Base-by-base conservation (phyloP, 2,888 invertebrate species). In the Melieria picta region DNA sequence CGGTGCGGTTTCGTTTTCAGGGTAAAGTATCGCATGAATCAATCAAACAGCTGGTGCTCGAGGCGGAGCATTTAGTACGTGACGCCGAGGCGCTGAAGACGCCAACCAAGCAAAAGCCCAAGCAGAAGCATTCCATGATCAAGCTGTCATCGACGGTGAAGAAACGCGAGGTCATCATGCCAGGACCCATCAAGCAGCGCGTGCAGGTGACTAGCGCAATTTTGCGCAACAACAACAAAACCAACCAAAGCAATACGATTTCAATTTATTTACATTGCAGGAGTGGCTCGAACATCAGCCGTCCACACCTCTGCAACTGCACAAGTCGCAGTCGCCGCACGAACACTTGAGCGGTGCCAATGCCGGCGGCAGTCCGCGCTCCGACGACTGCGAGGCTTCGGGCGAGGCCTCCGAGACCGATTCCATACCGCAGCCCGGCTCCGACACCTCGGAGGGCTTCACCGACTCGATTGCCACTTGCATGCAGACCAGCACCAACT, bases 11-110 rank as follows among this genome's bases (percentile, higher is more conserved):
- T 50, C 52, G 48, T 42, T 72, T 73, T 43, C 74, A 85, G 85
- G 82, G 80, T 77, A 83, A 83, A 84, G 82, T 85, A 80, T 85
- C 85, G 80, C 91, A 91, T 81, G 89, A 89, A 80, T 91, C 91
- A 82, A 92, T 94, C 78, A 91, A 92, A 81, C 90, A 92, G 85
- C 88, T 95, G 73, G 94, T 95, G 73, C 91, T 92, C 79, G 91
- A 93, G 81, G 95, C 94, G 13, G 95, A 95, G 83, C 92, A 93
- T 85, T 88, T 95, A 84, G 94, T 95, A 65, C 91, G 89, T 86
- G 89, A 87, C 80, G 89, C 86, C 80, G 81, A 80, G 65, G 78
- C 80, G 68, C 77, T 85, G 78, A 87, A 86, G 81, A 87, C 87
- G 75, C 87, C 87, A 78, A 83, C 82, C 76, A 86, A 83, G 78